phyloP scores from a whole-genome alignment of 2,888 invertebrate genomes.

The Entomobrya proxima region DNA sequence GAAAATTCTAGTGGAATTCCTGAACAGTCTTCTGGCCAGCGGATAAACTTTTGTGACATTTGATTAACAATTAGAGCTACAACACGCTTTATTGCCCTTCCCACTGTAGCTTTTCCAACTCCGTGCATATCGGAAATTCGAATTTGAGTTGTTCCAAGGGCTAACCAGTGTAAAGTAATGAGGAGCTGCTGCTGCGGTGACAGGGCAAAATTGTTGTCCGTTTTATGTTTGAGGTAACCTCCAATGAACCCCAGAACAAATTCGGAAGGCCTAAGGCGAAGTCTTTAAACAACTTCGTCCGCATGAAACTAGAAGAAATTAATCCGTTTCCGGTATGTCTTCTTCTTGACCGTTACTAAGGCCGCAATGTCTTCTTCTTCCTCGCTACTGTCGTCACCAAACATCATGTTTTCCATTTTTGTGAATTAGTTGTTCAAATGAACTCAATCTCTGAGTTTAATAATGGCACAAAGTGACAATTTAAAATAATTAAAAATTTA shows the following conservation, averaged over 20 bases:
- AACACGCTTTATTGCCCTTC: slow-evolving; percentile 37
- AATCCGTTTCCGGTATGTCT: not conserved
- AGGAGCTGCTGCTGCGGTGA: slow-evolving; percentile 48
- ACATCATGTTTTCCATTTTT: not conserved
- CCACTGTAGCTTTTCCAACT: slow-evolving; percentile 62
- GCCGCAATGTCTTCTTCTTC: not conserved
- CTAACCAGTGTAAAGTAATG: slow-evolving; percentile 47
- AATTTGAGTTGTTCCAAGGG: slow-evolving; percentile 35
- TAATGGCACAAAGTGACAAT: no score
- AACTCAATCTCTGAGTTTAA: no score
- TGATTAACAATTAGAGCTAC: slow-evolving; percentile 41
- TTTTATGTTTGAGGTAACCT: not conserved
- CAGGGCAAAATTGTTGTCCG: slow-evolving; percentile 47
- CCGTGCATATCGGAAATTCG: slow-evolving; percentile 54
- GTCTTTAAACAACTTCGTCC: not conserved
- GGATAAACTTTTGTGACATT: slow-evolving; percentile 38
- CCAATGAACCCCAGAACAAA: slow-evolving; percentile 32
- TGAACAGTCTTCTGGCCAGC: slow-evolving; percentile 50
- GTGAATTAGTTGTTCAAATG: not conserved
- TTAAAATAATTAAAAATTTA: not conserved
- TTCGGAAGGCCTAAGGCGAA: slow-evolving; percentile 7
- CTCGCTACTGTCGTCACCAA: slow-evolving; percentile 1
- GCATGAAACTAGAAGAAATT: not conserved
- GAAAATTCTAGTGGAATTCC: slow-evolving; percentile 34
- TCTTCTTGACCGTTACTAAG: not conserved